A percentile compares a stretch with the other conserved stretches of the same genome.
Evolutionary conservation across 2,113 vertebrate genomes (phyloP).

Genomic region (Scytalopus superciliaris): DNA sequence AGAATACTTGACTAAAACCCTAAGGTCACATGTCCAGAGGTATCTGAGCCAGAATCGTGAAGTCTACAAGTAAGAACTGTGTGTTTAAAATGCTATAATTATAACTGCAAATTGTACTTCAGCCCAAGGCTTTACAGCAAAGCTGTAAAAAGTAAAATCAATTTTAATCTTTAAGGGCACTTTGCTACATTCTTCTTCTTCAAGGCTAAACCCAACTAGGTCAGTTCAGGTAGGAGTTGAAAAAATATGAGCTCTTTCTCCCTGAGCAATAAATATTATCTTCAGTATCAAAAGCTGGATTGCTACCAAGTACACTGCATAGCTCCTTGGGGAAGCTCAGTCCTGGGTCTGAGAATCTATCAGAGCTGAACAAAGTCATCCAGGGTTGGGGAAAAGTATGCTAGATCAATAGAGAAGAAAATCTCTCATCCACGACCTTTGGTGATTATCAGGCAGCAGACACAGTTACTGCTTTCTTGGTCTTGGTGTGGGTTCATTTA

Average conservation of each 20-base stretch:
- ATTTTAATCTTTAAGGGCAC: conserved; percentile 54
- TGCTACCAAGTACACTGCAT: conserved; percentile 1
- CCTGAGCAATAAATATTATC: neutral
- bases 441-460: neutral
- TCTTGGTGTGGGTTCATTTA: neutral
- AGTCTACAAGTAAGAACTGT: neutral
- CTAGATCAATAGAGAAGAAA: neutral
- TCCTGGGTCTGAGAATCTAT: neutral
- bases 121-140: conserved; percentile 44
- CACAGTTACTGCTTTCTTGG: neutral
- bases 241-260: neutral
- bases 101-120: conserved; percentile 27
- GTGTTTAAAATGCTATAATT: conserved; percentile 39
- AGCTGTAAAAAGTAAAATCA: conserved; percentile 42
- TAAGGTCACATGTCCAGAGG: neutral
- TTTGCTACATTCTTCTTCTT: neutral
- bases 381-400: neutral
- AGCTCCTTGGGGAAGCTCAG: conserved; percentile 1
- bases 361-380: neutral
- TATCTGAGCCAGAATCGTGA: neutral
- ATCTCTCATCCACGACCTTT: neutral
- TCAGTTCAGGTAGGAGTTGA: conserved; percentile 32
- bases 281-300: conserved; percentile 18
- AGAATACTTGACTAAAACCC: conserved; percentile 14
- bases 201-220: conserved; percentile 27